Base-by-base conservation (phyloP, 1,140 invertebrate species). In the Delia radicum region DNA sequence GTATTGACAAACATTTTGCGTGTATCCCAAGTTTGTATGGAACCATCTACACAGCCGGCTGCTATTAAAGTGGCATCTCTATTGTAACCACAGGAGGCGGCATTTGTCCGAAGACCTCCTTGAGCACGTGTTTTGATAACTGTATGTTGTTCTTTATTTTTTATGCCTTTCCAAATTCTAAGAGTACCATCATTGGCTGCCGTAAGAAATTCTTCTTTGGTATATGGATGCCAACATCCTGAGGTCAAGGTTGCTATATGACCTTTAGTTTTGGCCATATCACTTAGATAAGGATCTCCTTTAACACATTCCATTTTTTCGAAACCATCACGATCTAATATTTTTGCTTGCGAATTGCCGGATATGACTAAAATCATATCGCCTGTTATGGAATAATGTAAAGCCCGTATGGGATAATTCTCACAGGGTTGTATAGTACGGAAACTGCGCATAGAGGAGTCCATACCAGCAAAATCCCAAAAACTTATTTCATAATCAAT, bases 401-500 rank as follows among this genome's bases (percentile, higher is more conserved):
- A 81, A 73, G 91, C 91, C 80, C 93, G 94, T 37, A 99, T 97
- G 0, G 96, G 95, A 87, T 99, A 96, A 83, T 96, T 96, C 86
- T 98, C 97, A 87, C 95, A 98, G 0, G 98, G 98, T 78, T 94
- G 92, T 7, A 98, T 87, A 0, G 93, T 94, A n/a, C 98, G 90
- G 83, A 99, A 99, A 78, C 95, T 95, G 72, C 94, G 90, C 87
- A 98, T 90, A 0, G 93, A 92, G 0, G 93, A 90, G 87, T 99
- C 97, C 96, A 99, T 99, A 8, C 97, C 97, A 75, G 95, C 94
- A 90, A 99, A 99, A 87, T 99, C 98, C 96, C 96, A 99, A 78
- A 99, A 95, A 75, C 93, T 94, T 0, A 99, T 93, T 79, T 98
- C 96, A 87, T 98, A 99, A 83, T 99, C 97, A 27, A 96, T 91